Evolutionary conservation across 1,140 invertebrate species (phyloP), one percentile per base, ranked within the genome.

Genomic region (Chironomus striatipennis): DNA sequence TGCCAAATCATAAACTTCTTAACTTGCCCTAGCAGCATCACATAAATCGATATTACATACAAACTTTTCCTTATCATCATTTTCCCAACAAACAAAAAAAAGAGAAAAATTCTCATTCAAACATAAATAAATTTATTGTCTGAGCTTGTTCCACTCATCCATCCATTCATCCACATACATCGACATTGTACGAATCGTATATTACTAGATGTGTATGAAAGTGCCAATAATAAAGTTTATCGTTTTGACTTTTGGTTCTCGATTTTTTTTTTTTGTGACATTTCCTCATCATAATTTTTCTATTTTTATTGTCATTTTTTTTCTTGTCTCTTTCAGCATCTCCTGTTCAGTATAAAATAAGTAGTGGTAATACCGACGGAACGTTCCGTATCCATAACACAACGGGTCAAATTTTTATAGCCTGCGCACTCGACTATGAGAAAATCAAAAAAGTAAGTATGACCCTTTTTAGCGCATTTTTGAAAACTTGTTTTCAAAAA

Each of bases 301-400:
- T n/a, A 57, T 57, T 57, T 57, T 57, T 57, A 57, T 57, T 43
- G 74, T 74, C 57, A 73, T 4, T 43, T 64, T 75, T 57, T 12
- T 72, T 65, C 7, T 74, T 43, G 47, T n/a, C 76, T n/a, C 47
- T 84, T 86, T n/a, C 84, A 91, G 90, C 89, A 77, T 90, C 90
- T 77, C 86, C 86, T 81, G 89, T 92, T 82, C 87, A 88, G 77
- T 92, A 92, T 84, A 88, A 90, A 82, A 92, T 92, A 77, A 91
- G 88, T 75, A 87, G 88, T 80, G 91, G 91, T 79, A 92, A 92
- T 83, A 86, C 90, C 79, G 90, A 89, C 75, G 90, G 90, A 79
- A 88, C 90, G 20, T 93, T 93, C 80, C 89, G 88, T 57, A 89
- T 93, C 2, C 88, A 91, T 78, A 90, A 89, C 76, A 87, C 86